Base-by-base conservation (phyloP, 2,113 vertebrate genomes). In the Hippocampus comes region DNA sequence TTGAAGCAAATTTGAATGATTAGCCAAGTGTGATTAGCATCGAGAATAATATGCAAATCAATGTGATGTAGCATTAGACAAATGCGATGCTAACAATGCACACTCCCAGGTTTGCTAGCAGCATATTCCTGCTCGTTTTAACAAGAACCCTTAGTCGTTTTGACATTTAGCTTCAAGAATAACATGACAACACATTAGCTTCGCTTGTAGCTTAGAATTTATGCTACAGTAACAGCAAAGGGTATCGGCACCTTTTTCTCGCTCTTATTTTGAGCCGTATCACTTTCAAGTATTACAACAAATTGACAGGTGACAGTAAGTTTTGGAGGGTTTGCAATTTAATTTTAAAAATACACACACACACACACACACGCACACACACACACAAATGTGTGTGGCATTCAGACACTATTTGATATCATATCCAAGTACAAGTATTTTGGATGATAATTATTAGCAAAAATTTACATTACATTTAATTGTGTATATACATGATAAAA, bases 141-240 rank as follows among this genome's bases (percentile, higher is more conserved):
- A 34, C 25, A 17, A 30, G 25, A 60, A 60, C 7, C 15, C 6
- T 60, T 17, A 17, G 12, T 6, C n/a, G 14, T 30, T 60, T 30
- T 60, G 57, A 60, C 5, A 30, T 60, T 60, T 60, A 34, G 27
- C 25, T 60, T 55, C 10, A 10, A 55, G 10, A 30, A 15, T 7
- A 30, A 30, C 14, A 34, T 72, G 68, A 82, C 70, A 85, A 90
- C 87, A 87, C 80, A 82, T 86, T 79, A 68, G 59, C 70, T 74
- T 72, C 78, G 57, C 66, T 76, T 87, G 82, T 86, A 86, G 84
- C 81, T 82, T 66, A 70, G 74, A 75, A 49, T 83, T 84, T 66
- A 48, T 63, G 30, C 81, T 71, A 27, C 27, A 27, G 27, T 27
- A 66, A 57, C 67, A 69, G 46, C 21, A 56, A 56, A 56, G 9